Evolutionary conservation across 2,797 vertebrate genomes (phyloP).

Genomic region (Artibeus lituratus): DNA sequence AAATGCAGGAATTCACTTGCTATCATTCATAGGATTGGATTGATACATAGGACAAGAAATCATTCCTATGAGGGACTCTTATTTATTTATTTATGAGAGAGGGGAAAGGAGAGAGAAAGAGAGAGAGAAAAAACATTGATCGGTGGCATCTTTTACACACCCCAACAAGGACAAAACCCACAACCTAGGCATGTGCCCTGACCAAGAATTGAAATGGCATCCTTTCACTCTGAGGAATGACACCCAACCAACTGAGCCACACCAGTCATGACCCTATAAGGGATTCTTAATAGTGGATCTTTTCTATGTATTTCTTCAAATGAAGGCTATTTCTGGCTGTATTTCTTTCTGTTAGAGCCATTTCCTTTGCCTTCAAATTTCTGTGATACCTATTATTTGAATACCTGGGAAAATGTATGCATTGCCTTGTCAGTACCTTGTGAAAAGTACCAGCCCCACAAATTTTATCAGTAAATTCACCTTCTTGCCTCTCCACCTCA

Average conservation of each 20-base stretch:
- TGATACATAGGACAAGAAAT: neutral
- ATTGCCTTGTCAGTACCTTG: conserved; percentile 6
- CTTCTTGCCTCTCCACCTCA: neutral
- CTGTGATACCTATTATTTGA: conserved; percentile 24
- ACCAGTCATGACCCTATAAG: neutral
- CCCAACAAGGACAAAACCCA: neutral
- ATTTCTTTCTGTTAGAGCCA: conserved; percentile 42
- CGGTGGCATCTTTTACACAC: neutral
- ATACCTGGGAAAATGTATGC: conserved; percentile 12
- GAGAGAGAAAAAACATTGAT: neutral
- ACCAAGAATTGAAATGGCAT: neutral
- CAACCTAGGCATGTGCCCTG: neutral
- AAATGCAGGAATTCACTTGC: conserved; percentile 11
- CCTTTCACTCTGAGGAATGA: neutral
- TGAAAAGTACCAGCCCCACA: conserved; percentile 39
- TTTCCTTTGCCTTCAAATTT: neutral
- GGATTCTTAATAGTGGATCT: neutral
- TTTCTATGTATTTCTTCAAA: conserved; percentile 1
- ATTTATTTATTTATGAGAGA: neutral
- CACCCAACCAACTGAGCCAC: neutral
- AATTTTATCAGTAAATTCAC: conserved; percentile 25
- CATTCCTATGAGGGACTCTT: neutral
- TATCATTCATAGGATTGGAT: neutral
- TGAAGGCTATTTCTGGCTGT: neutral
- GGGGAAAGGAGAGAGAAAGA: neutral